A percentile compares a stretch with the other conserved stretches of the same genome.
These are phyloP conservation scores for Holacanthella duospinosa DNA, from an alignment of 2,888 invertebrate genomes.

Conservation along the genomic window DNA sequence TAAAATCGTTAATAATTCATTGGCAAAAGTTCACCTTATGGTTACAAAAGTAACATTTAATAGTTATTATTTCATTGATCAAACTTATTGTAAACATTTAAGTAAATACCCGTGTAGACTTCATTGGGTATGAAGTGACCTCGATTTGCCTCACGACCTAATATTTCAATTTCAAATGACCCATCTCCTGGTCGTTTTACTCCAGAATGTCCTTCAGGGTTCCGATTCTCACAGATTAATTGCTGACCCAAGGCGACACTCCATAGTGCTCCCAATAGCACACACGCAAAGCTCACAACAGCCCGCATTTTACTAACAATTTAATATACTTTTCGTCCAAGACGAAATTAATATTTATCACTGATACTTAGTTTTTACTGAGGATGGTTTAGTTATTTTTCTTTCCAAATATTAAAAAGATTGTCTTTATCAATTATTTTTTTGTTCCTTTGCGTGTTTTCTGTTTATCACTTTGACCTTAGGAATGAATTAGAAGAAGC, in stretches of 20 bases:
- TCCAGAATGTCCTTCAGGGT: constrained; percentile 31
- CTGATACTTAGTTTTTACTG: too few relatives aligned
- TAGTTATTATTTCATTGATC: too few relatives aligned
- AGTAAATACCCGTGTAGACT: constrained; percentile 35
- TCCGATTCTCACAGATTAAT: constrained; percentile 30
- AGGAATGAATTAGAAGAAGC: neutral
- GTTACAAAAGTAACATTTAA: too few relatives aligned
- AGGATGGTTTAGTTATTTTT: neutral
- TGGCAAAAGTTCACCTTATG: too few relatives aligned
- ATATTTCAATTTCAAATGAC: constrained; percentile 25
- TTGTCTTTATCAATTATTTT: neutral
- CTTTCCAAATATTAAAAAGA: neutral
- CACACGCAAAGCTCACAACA: neutral
- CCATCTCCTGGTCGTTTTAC: constrained; percentile 33
- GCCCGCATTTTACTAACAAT: too few relatives aligned
- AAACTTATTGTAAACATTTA: too few relatives aligned
- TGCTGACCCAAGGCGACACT: constrained; percentile 20
- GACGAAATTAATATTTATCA: too few relatives aligned
- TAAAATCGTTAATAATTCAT: too few relatives aligned
- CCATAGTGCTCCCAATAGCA: too few relatives aligned
- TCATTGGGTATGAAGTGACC: constrained; percentile 33
- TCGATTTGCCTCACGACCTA: constrained; percentile 21
- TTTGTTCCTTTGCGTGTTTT: neutral
- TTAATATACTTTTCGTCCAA: too few relatives aligned
- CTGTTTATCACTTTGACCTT: constrained; percentile 1